Base-by-base conservation (phyloP, 2,888 invertebrate species). In the Synanthedon andrenaeformis region DNA sequence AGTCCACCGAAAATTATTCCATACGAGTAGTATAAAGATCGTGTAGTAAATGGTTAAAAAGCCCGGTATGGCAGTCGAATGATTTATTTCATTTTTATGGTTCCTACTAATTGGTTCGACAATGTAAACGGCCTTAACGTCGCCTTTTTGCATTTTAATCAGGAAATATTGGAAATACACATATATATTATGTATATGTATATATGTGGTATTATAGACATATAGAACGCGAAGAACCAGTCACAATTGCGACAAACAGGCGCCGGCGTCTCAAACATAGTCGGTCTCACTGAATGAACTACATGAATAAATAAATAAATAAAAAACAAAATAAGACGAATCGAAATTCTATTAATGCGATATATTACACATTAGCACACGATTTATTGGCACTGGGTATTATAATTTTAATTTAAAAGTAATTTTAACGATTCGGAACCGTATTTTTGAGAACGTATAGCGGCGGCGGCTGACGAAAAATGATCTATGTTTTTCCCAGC, bases 141-240 rank as follows among this genome's bases (percentile, higher is more conserved):
- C 69, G 76, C 69, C 74, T 77, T 77, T 69, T 75, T 77, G 82
- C 76, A 81, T 84, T 82, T 83, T 82, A 83, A 82, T 82, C 74
- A 76, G 74, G 66, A 72, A 72, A 74, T 74, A 72, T 73, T 81
- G 75, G 74, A 77, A 77, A 79, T 79, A 79, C 78, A 77, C 73
- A 76, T 75, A 35, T 35, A 35, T 10, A 35, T 35, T 35, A 35
- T 35, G 35, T 35, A 23, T 23, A n/a, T n/a, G n/a, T 17, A 61
- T 57, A 59, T 59, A 63, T 62, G 74, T 77, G 76, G 74, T 77
- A 74, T 74, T 79, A 82, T 80, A 78, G 76, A 67, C 75, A 72
- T 74, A 79, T 72, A 73, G 77, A 82, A 82, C 84, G 71, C 82
- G 81, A 82, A 79, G 80, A 83, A 83, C 85, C 82, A 84, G 84